phyloP scores from a whole-genome alignment of 2,888 invertebrate species.

The Trissoscelio sp. region DNA sequence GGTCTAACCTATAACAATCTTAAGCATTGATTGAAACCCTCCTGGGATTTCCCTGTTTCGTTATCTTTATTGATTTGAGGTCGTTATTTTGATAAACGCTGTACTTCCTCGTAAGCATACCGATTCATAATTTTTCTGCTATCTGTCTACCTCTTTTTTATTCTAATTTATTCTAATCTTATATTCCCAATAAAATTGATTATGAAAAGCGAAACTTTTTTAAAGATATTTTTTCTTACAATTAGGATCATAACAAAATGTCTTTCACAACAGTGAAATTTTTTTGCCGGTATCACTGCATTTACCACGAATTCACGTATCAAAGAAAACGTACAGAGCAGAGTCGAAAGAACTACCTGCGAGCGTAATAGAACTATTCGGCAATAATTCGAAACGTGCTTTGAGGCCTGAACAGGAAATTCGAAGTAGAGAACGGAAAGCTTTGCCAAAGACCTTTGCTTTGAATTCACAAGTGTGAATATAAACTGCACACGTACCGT shows the following conservation, averaged over 20 bases:
- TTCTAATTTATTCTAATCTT: too few species aligned
- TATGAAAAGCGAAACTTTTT: too few species aligned
- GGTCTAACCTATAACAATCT: constrained; percentile 66
- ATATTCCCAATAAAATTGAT: too few species aligned
- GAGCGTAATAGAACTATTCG: constrained; percentile 70
- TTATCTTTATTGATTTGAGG: constrained; percentile 58
- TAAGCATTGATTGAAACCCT: constrained; percentile 68
- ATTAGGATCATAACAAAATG: constrained; percentile 36
- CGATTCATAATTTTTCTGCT: not conserved
- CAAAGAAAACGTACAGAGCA: constrained; percentile 69
- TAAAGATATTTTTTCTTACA: constrained; percentile 11
- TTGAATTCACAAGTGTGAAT: constrained; percentile 65
- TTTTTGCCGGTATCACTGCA: constrained; percentile 35
- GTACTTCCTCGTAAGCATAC: not conserved
- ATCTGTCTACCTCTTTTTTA: not conserved
- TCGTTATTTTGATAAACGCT: constrained; percentile 52
- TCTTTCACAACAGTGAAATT: constrained; percentile 28
- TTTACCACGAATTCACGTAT: constrained; percentile 62
- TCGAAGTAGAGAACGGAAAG: constrained; percentile 71
- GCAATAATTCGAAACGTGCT: constrained; percentile 79
- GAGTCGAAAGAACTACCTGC: constrained; percentile 59
- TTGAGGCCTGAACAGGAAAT: constrained; percentile 76
- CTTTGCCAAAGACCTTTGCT: constrained; percentile 67
- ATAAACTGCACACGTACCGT: constrained; percentile 63
- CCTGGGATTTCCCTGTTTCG: constrained; percentile 53